Conservation (phyloP, 2,888 invertebrate genomes). For the Lissocephala sabroskyi region DNA sequence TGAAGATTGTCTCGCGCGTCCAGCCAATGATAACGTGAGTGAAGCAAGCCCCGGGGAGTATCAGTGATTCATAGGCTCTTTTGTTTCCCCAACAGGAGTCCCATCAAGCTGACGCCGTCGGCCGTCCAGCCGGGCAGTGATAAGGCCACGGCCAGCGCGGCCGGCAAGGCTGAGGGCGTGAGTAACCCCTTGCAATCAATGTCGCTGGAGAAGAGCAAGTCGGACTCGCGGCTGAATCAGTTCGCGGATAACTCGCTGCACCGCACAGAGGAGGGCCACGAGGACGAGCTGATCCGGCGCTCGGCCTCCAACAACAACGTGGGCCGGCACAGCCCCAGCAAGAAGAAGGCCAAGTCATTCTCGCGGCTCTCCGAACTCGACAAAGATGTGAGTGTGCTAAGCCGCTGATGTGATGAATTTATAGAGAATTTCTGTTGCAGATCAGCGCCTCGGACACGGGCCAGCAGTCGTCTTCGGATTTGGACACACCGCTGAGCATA, state of each 20-base stretch:
- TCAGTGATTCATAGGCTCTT: no score
- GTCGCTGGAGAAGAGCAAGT: constrained; percentile 78
- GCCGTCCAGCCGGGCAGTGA: constrained; percentile 28
- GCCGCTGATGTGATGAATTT: neutral
- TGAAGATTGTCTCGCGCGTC: constrained; percentile 82
- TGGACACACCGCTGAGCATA: constrained; percentile 69
- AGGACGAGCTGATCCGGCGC: constrained; percentile 73
- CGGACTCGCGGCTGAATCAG: constrained; percentile 77
- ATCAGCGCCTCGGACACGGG: constrained; percentile 69
- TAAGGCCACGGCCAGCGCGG: constrained; percentile 23
- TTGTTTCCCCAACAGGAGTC: constrained; percentile 55
- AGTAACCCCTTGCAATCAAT: constrained; percentile 31
- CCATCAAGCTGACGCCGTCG: constrained; percentile 59
- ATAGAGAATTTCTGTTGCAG: constrained; percentile 30
- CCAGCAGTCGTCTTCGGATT: constrained; percentile 69
- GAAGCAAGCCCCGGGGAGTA: no score
- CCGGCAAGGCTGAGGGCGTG: constrained; percentile 24
- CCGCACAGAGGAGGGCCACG: constrained; percentile 46
- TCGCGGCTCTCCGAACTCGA: constrained; percentile 75
- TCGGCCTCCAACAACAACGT: constrained; percentile 76
- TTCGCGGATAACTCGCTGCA: constrained; percentile 52
- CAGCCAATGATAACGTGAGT: constrained; percentile 77
- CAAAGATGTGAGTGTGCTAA: constrained; percentile 72
- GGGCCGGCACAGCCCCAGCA: constrained; percentile 70
- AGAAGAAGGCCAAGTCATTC: constrained; percentile 76